These are phyloP conservation scores for Volucella inflata DNA, from an alignment of 2,888 invertebrate species.

Conservation along the genomic window DNA sequence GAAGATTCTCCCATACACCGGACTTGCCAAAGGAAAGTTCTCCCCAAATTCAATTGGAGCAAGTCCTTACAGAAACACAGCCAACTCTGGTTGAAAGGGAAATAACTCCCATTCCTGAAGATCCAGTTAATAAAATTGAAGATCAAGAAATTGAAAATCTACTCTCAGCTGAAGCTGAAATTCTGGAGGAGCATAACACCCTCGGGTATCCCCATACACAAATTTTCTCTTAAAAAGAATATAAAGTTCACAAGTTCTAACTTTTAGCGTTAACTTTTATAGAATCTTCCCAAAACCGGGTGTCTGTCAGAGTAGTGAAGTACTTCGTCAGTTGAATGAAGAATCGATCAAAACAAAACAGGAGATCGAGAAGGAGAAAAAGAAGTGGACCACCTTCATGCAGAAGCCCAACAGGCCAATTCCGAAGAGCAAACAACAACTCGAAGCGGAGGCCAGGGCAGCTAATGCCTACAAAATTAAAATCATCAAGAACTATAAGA, in stretches of 20 bases:
- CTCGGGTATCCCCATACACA: constrained; percentile 85
- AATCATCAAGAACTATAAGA: constrained; percentile 84
- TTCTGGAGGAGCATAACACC: constrained; percentile 88
- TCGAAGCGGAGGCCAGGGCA: constrained; percentile 81
- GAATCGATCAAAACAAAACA: constrained; percentile 85
- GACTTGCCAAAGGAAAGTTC: constrained; percentile 18
- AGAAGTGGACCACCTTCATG: constrained; percentile 90
- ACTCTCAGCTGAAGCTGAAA: constrained; percentile 88
- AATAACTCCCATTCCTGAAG: constrained; percentile 77
- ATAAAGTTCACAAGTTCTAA: constrained; percentile 42
- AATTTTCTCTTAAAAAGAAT: constrained; percentile 27
- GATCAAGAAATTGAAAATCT: constrained; percentile 88
- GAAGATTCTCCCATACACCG: constrained; percentile 34
- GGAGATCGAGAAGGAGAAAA: constrained; percentile 85
- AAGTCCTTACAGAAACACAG: constrained; percentile 6
- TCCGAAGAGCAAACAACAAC: constrained; percentile 84
- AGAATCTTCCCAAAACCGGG: constrained; percentile 88
- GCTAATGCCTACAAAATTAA: constrained; percentile 85
- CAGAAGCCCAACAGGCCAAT: constrained; percentile 89
- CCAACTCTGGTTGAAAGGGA: not conserved
- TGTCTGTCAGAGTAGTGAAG: constrained; percentile 88
- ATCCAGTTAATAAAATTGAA: constrained; percentile 84
- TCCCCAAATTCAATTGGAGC: constrained; percentile 42
- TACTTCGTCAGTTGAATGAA: constrained; percentile 87
- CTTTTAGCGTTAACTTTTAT: constrained; percentile 88